Conservation (phyloP, 2,888 invertebrate genomes). For the Lithophane socia region DNA sequence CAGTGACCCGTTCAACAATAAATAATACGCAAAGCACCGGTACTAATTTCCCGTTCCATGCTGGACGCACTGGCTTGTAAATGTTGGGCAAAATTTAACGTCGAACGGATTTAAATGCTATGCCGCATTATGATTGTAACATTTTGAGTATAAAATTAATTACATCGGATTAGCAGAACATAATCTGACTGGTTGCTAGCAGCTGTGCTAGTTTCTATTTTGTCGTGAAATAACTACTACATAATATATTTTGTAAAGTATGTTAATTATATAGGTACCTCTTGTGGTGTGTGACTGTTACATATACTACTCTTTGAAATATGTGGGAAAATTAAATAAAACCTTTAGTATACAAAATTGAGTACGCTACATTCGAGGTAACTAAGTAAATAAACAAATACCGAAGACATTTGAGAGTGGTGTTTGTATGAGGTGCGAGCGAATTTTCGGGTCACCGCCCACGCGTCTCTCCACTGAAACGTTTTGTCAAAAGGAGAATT, state of each 20-base stretch:
- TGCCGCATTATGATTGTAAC: constrained; percentile 8
- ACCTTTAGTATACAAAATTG: constrained; percentile 33
- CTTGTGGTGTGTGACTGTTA: background rate
- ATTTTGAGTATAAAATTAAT: constrained; percentile 19
- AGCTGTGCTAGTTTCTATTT: constrained; percentile 16
- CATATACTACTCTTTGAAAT: constrained; percentile 17
- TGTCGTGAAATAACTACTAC: no score
- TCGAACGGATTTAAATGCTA: constrained; percentile 36
- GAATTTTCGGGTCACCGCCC: constrained; percentile 79
- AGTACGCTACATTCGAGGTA: constrained; percentile 33
- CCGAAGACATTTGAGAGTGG: constrained; percentile 73
- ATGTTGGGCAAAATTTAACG: constrained; percentile 38
- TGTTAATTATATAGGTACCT: no score
- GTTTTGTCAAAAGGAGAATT: constrained; percentile 74
- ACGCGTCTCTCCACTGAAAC: constrained; percentile 71
- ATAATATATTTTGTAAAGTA: no score
- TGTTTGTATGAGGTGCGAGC: constrained; percentile 76
- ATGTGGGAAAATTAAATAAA: constrained; percentile 39
- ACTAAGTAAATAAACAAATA: constrained; percentile 70
- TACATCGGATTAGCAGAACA: constrained; percentile 7
- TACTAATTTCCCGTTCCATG: constrained; percentile 69
- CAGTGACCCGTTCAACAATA: constrained; percentile 64
- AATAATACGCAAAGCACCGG: constrained; percentile 68
- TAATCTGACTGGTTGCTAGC: constrained; percentile 8
- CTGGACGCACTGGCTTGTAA: constrained; percentile 58